Evolutionary conservation across 2,888 invertebrate genomes (phyloP).

Genomic region (Tachina fera): DNA sequence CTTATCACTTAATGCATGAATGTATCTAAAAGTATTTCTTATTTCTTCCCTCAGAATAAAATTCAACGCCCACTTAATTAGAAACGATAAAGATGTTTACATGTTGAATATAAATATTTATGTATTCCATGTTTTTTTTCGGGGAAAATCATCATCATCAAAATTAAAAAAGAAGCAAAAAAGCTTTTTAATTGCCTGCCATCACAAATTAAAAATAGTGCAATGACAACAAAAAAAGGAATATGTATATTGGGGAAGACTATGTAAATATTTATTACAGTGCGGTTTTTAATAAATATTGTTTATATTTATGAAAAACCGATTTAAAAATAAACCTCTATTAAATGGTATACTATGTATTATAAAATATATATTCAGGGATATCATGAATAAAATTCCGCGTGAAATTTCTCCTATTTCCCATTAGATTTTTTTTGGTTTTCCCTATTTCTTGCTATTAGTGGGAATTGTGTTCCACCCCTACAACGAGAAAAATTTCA

Average conservation of each 20-base stretch:
- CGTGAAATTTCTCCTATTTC: too few relatives aligned
- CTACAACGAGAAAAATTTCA: too few relatives aligned
- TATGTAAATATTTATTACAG: not conserved
- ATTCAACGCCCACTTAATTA: slow-evolving; percentile 36
- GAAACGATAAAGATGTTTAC: not conserved
- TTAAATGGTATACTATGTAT: slow-evolving; percentile 1
- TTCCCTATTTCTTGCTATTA: too few relatives aligned
- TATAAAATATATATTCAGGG: not conserved
- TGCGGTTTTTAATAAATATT: slow-evolving; percentile 7
- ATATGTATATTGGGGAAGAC: not conserved
- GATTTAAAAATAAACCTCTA: not conserved
- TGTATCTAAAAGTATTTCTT: not conserved
- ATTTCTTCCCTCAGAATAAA: slow-evolving; percentile 9
- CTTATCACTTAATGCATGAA: not conserved
- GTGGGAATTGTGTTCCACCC: too few relatives aligned
- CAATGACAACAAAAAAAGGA: not conserved
- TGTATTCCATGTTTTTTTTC: not conserved
- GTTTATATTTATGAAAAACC: not conserved
- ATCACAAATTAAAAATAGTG: slow-evolving; percentile 34
- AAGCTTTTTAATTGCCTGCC: slow-evolving; percentile 28
- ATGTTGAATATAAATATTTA: not conserved
- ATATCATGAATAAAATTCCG: too few relatives aligned
- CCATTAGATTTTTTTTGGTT: too few relatives aligned
- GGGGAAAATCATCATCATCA: slow-evolving; percentile 12
- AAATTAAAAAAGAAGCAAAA: too few relatives aligned